A percentile compares a stretch with the other conserved stretches of the same genome.
Evolutionary conservation across 1,140 invertebrate genomes (phyloP).

Genomic region (Drosophila dunni): DNA sequence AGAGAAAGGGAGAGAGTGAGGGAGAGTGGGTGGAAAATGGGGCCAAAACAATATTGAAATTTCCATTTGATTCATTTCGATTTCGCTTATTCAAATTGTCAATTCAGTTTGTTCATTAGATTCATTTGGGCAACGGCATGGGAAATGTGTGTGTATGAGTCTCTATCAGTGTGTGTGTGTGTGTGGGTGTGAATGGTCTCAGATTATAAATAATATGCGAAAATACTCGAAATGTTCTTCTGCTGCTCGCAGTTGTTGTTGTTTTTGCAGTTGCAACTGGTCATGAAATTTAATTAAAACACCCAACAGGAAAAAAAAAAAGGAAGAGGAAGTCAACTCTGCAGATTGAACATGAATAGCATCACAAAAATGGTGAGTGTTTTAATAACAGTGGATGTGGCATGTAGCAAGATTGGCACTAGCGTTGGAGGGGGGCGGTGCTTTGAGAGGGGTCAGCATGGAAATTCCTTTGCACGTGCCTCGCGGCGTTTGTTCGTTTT

Average conservation of each 20-base stretch:
- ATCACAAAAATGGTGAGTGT: background rate
- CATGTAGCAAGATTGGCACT: background rate
- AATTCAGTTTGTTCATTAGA: constrained; percentile 37
- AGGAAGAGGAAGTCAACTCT: background rate
- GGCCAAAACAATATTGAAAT: constrained; percentile 21
- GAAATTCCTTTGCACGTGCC: constrained; percentile 54
- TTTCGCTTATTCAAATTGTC: constrained; percentile 37
- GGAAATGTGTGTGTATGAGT: background rate
- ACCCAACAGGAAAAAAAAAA: background rate
- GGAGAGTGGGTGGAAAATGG: background rate
- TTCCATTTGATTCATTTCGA: constrained; percentile 32
- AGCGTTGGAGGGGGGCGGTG: background rate
- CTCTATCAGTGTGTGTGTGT: background rate
- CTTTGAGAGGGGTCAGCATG: background rate
- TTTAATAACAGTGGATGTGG: background rate
- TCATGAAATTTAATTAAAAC: constrained; percentile 58
- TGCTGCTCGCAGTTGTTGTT: constrained; percentile 12
- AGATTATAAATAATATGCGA: constrained; percentile 40
- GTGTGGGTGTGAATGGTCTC: background rate
- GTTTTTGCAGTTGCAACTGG: constrained; percentile 37
- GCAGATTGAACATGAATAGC: constrained; percentile 30
- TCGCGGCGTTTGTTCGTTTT: constrained; percentile 53
- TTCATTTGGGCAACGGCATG: background rate
- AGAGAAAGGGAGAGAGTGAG: background rate
- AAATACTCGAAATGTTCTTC: constrained; percentile 13